phyloP scores from a whole-genome alignment of 2,888 invertebrate genomes.

The Phlogophora meticulosa region DNA sequence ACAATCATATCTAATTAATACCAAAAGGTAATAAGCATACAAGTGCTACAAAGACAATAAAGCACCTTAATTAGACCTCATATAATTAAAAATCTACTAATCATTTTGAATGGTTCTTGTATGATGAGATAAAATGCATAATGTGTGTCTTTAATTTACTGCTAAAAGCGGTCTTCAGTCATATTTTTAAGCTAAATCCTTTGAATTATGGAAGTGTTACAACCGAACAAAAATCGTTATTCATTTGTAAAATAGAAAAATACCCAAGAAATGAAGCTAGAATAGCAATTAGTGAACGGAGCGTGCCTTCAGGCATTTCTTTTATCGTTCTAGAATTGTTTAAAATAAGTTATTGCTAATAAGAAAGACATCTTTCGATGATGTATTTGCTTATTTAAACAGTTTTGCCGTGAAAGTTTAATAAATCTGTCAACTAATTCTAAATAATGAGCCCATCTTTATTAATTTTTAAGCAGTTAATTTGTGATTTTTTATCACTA shows the following conservation, averaged over 20 bases:
- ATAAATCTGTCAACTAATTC: constrained; percentile 61
- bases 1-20: too few relatives aligned
- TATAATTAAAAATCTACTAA: neutral
- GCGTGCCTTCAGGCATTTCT: constrained; percentile 44
- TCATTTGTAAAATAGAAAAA: constrained; percentile 39
- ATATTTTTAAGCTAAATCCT: constrained; percentile 16
- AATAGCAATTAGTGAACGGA: constrained; percentile 37
- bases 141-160: too few relatives aligned
- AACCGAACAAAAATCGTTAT: constrained; percentile 22
- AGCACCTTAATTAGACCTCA: neutral
- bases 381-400: constrained; percentile 48
- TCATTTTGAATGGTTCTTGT: neutral
- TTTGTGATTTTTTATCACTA: constrained; percentile 34
- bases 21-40: neutral
- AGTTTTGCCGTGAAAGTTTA: constrained; percentile 37
- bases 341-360: constrained; percentile 54
- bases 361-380: constrained; percentile 47
- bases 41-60: neutral
- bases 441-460: constrained; percentile 60
- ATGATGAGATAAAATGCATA: too few relatives aligned
- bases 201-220: constrained; percentile 45
- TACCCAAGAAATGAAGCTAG: constrained; percentile 30
- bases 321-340: constrained; percentile 37
- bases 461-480: constrained; percentile 52
- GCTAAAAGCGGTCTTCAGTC: neutral